phyloP scores from a whole-genome alignment of 1,140 invertebrate species.

The Drosophila cardini region DNA sequence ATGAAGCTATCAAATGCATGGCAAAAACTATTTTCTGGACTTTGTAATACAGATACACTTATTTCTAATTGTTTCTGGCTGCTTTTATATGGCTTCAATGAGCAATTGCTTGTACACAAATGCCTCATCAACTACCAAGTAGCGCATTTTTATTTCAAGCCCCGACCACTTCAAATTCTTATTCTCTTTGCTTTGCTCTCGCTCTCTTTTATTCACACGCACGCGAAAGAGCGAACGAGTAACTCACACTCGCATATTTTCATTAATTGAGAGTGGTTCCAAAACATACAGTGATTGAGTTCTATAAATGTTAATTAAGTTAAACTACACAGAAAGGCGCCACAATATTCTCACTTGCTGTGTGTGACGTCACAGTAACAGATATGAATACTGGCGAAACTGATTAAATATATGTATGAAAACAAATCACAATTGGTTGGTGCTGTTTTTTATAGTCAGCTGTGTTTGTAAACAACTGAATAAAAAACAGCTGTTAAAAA shows the following conservation, averaged over 20 bases:
- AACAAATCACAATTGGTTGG: background rate
- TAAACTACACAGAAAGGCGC: background rate
- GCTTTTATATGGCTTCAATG: slow-evolving; percentile 23
- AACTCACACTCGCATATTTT: slow-evolving; percentile 10
- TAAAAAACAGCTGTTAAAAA: slow-evolving; percentile 1
- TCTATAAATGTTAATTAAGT: slow-evolving; percentile 5
- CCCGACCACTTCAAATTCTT: slow-evolving; percentile 13
- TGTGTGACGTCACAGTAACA: slow-evolving; percentile 4
- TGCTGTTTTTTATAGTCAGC: background rate
- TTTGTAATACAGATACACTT: slow-evolving; percentile 9
- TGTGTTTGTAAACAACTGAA: slow-evolving; percentile 3
- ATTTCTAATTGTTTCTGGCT: background rate
- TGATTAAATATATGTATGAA: slow-evolving; percentile 16
- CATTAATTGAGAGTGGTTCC: slow-evolving; percentile 10
- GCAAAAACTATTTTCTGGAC: slow-evolving; percentile 51
- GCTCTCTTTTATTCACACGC: background rate
- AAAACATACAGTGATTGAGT: slow-evolving; percentile 4
- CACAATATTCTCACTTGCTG: background rate
- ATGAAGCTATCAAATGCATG: slow-evolving; percentile 36
- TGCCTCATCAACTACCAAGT: slow-evolving; percentile 38
- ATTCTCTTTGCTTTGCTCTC: slow-evolving; percentile 38
- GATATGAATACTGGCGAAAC: background rate
- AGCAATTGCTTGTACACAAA: slow-evolving; percentile 39
- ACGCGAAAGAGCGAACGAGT: slow-evolving; percentile 14
- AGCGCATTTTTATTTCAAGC: slow-evolving; percentile 43